phyloP scores from a whole-genome alignment of 2,113 vertebrate species.

The Brienomyrus longianalis region DNA sequence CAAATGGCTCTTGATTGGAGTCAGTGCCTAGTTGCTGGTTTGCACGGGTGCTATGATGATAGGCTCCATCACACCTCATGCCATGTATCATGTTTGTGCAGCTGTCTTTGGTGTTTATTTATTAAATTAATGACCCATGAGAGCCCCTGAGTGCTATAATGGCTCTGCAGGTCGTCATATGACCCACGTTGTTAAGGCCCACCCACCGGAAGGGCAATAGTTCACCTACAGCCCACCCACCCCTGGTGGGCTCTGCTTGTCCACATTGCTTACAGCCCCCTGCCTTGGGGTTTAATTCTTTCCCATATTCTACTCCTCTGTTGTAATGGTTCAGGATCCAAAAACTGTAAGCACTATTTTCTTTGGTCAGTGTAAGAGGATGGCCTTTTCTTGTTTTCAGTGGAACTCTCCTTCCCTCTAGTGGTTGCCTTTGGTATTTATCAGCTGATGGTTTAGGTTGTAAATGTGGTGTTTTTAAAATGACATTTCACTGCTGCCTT shows the following conservation, averaged over 20 bases:
- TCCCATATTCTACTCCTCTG: not conserved
- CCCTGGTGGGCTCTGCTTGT: not conserved
- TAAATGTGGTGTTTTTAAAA: not conserved
- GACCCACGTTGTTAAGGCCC: not conserved
- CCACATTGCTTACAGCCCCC: not conserved
- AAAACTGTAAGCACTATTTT: not conserved
- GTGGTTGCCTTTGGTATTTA: not conserved
- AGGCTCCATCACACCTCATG: not conserved
- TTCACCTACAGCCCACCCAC: not conserved
- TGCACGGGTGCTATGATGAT: not conserved
- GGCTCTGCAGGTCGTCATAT: not conserved
- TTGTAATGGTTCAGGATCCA: not conserved
- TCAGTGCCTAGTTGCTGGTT: not conserved
- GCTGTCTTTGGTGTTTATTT: not conserved
- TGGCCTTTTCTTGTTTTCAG: not conserved
- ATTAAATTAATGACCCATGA: not conserved
- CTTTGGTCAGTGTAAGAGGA: not conserved
- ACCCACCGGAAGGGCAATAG: not conserved
- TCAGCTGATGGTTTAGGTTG: not conserved
- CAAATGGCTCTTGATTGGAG: slow-evolving; percentile 6
- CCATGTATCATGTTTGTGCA: not conserved
- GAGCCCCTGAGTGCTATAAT: not conserved
- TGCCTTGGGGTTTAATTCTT: not conserved
- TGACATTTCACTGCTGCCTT: not conserved
- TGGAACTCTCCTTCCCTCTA: not conserved